Evolutionary conservation across 1,140 invertebrate genomes (phyloP).

Genomic region (Lordiphosa collinella): DNA sequence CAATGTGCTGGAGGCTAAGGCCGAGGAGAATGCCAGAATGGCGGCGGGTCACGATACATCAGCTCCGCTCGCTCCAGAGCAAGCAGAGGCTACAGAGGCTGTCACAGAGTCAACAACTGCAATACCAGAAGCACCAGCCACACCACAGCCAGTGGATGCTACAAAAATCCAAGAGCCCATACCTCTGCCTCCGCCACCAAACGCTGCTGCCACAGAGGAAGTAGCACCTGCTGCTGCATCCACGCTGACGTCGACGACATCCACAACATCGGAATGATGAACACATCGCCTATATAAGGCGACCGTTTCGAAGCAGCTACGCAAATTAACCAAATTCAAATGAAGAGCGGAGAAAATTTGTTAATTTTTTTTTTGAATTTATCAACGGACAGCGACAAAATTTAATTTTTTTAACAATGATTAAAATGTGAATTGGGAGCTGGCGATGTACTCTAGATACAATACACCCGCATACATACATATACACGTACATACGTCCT

Average conservation of each 20-base stretch:
- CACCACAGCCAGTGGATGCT: conserved; percentile 59
- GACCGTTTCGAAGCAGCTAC: conserved; percentile 65
- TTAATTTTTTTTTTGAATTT: conserved; percentile 13
- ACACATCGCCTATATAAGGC: conserved; percentile 51
- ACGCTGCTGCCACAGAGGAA: conserved; percentile 12
- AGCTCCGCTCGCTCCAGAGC: background rate
- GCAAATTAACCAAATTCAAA: conserved; percentile 73
- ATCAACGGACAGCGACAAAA: conserved; percentile 33
- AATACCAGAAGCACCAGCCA: conserved; percentile 8
- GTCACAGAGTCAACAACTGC: conserved; percentile 7
- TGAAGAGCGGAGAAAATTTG: conserved; percentile 26
- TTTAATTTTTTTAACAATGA: conserved; percentile 22
- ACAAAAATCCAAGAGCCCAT: conserved; percentile 70
- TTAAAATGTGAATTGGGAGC: conserved; percentile 16
- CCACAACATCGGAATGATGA: conserved; percentile 67
- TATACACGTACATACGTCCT: conserved; percentile 17
- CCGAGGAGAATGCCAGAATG: conserved; percentile 80
- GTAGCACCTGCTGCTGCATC: background rate
- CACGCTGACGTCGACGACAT: conserved; percentile 24
- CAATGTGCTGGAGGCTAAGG: conserved; percentile 88
- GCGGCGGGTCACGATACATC: conserved; percentile 17
- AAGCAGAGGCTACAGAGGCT: conserved; percentile 9
- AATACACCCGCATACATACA: conserved; percentile 5
- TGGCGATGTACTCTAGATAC: conserved; percentile 11
- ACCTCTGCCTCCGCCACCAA: conserved; percentile 66